phyloP scores from a whole-genome alignment of 2,888 invertebrate species.

The Cataglyphis livida region DNA sequence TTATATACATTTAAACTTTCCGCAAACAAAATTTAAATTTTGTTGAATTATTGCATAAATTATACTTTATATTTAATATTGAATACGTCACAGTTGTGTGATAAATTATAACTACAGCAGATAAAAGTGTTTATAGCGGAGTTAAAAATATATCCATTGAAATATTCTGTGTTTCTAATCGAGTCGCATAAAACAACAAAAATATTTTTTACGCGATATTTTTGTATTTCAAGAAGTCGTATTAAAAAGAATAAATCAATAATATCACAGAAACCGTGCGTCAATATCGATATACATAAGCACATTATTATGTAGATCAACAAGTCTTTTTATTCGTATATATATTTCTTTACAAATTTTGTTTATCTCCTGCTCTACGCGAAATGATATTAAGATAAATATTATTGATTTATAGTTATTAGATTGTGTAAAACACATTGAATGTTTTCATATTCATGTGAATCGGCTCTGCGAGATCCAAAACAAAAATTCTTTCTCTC shows the following conservation, averaged over 20 bases:
- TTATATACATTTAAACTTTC: neutral
- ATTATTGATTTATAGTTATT: neutral
- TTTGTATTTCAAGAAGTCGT: neutral
- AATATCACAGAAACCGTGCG: neutral
- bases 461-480: slow-evolving; percentile 60
- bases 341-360: neutral
- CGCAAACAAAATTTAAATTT: neutral
- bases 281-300: neutral
- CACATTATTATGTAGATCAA: neutral
- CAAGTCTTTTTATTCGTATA: neutral
- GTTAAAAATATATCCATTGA: neutral
- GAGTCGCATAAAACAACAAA: too few relatives aligned
- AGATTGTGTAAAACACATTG: too few relatives aligned
- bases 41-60: neutral
- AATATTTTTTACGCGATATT: neutral
- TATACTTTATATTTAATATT: neutral
- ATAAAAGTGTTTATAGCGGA: slow-evolving; percentile 6
- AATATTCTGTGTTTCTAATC: neutral
- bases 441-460: slow-evolving; percentile 44
- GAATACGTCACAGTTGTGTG: neutral
- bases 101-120: neutral
- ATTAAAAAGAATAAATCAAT: neutral
- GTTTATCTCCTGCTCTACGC: neutral
- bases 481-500: slow-evolving; percentile 76
- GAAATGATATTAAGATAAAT: neutral